Percentiles rank a stretch among this genome's conserved stretches.
These are phyloP conservation scores for Hypena proboscidalis DNA, from an alignment of 2,888 invertebrate species.

Conservation along the genomic window DNA sequence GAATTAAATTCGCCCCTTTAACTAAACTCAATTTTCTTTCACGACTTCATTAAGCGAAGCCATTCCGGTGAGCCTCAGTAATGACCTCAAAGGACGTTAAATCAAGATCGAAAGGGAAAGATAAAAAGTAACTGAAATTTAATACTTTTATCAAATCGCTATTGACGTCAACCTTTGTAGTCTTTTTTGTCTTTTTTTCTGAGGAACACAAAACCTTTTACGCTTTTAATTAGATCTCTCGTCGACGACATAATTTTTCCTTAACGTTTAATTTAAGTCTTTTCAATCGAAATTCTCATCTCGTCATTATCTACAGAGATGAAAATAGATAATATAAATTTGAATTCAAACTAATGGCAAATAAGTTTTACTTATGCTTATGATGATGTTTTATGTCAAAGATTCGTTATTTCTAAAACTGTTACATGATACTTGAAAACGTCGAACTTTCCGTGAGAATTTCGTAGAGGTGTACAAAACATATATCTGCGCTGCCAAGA, in stretches of 20 bases:
- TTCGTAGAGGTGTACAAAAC: neutral
- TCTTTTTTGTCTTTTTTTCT: constrained; percentile 52
- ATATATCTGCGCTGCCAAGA: constrained; percentile 7
- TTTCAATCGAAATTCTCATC: constrained; percentile 35
- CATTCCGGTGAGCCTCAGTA: constrained; percentile 82
- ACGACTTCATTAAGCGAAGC: constrained; percentile 83
- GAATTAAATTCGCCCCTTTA: constrained; percentile 84
- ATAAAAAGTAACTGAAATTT: constrained; percentile 80
- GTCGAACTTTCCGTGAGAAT: no score
- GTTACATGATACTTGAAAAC: no score
- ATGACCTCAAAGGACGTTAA: constrained; percentile 83
- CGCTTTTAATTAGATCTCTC: constrained; percentile 53
- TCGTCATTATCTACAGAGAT: constrained; percentile 24
- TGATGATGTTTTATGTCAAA: no score
- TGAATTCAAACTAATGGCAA: constrained; percentile 10
- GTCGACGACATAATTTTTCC: constrained; percentile 38
- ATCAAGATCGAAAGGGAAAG: constrained; percentile 79
- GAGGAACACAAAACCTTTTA: constrained; percentile 48
- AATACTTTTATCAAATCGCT: constrained; percentile 76
- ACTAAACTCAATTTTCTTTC: constrained; percentile 84
- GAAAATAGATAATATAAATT: constrained; percentile 28
- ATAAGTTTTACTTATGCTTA: constrained; percentile 13
- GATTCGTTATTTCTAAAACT: no score
- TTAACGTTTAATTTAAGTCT: constrained; percentile 36
- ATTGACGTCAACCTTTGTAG: constrained; percentile 65